Base-by-base conservation (phyloP, 2,113 vertebrate species). In the Muntiacus muntjak region DNA sequence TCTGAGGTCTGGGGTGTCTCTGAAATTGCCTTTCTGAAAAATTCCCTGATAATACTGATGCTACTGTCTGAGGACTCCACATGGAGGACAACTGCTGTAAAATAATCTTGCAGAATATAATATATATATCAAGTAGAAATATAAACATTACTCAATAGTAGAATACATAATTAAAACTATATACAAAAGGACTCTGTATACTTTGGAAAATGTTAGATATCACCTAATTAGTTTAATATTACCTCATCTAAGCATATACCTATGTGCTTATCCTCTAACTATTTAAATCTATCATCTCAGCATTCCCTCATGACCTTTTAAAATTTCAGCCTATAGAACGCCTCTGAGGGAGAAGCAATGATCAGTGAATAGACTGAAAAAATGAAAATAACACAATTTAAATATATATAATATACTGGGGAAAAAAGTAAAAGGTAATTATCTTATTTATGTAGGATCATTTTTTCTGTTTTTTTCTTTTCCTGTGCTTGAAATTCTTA, bases 11-110 rank as follows among this genome's bases (percentile, higher is more conserved):
- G 13, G 6, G 36, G 21, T 7, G 7, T 3, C 17, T 36, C 33
- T 13, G 11, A 84, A 79, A 82, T 6, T 43, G 13, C 1, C 1
- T 84, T 71, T 91, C 43, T 91, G 17, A 71, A n/a, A 58, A 0
- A n/a, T n/a, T 97, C 86, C 25, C 64, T 23, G 9, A 1, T 74
- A 21, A 16, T 43, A 33, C 1, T 52, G 7, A 54, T 30, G 6
- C 10, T 81, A 4, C 40, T 92, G 1, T 54, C 10, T 71, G 4
- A 16, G 8, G 19, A 33, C 14, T 50, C 7, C 13, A 89, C 1
- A 11, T 58, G 78, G 16, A 83, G 45, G 64, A 23, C 0, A 7
- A 71, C 0, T 40, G 1, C 6, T 64, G 0, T 36, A 54, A 89
- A 67, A n/a, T 81, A 71, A 45, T 43, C 33, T n/a, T 87, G 5